A percentile compares a stretch with the other conserved stretches of the same genome.
These are phyloP conservation scores for Dallia pectoralis DNA, from an alignment of 2,797 vertebrate genomes.

Conservation along the genomic window DNA sequence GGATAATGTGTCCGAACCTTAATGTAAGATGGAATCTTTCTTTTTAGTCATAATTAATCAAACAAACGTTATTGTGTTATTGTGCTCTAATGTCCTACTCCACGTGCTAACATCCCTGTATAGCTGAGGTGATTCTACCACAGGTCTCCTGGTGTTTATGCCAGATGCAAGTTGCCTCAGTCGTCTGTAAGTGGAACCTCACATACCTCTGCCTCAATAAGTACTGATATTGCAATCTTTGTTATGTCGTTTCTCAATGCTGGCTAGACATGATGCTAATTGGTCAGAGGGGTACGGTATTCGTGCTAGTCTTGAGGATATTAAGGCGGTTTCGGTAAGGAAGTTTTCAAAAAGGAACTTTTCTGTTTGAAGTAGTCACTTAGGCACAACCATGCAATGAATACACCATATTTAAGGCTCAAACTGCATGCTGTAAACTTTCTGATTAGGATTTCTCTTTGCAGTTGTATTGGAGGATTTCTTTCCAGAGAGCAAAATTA, in stretches of 20 bases:
- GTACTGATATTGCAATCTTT: neutral
- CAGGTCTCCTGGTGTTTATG: no score
- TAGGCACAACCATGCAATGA: neutral
- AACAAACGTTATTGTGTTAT: neutral
- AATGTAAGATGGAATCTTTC: neutral
- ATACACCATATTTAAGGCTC: neutral
- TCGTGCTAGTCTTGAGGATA: neutral
- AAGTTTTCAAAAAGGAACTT: neutral
- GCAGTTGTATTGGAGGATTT: neutral
- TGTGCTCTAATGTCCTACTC: neutral
- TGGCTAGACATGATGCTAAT: neutral
- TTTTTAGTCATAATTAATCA: neutral
- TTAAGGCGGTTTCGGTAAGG: neutral
- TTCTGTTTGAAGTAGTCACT: neutral
- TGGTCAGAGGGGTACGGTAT: neutral
- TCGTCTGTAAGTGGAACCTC: no score
- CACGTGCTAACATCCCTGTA: no score
- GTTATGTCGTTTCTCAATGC: neutral
- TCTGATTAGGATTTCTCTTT: neutral
- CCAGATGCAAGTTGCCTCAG: no score
- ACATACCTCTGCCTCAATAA: neutral
- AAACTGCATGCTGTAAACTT: neutral
- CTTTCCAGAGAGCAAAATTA: neutral
- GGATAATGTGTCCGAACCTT: neutral
- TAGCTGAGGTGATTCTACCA: no score